Evolutionary conservation across 2,888 invertebrate genomes (phyloP), one percentile per base, ranked within the genome.

Genomic region (Empis stercorea): DNA sequence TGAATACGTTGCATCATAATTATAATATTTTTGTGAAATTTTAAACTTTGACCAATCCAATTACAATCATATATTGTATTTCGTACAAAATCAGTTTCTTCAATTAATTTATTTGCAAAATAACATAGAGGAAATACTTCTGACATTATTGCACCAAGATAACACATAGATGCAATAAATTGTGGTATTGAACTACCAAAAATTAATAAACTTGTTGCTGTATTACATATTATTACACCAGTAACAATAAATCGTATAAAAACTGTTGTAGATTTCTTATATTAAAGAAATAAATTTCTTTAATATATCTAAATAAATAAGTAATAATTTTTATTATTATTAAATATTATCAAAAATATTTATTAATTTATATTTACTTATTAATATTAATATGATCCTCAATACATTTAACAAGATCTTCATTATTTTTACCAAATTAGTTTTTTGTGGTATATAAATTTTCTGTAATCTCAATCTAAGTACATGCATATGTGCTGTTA

Each of bases 91-190:
- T 55, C 52, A 38, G 55, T 55, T 44, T 58, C 58, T 14, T 52
- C 48, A 34, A 49, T 48, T 1, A 59, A 49, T 2, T 54, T 50
- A 34, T 55, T 56, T 52, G 57, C 55, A 6, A 51, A 49, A 30
- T 55, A 57, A 44, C 56, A 59, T 40, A 54, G 51, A 1, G 58
- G 59, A 6, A 55, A 53, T 5, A 53, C 54, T 51, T 59, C 56
- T 40, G 55, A 14, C 6, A 53, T 44, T 2, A 55, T 49, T 1
- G 55, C 56, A 39, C 50, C 20, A 9, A 59, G 20, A 34, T 54
- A 58, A 2, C 53, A 49, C 2, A 45, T 36, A 2, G 57, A 52
- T 1, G 51, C 51, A 45, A 58, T 44, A 38, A 10, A 3, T 1
- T 53, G 49, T 16, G 50, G 50, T 6, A 52, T 47, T 39, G 57